phyloP scores from a whole-genome alignment of 2,797 vertebrate genomes.

The Crax fasciolata region DNA sequence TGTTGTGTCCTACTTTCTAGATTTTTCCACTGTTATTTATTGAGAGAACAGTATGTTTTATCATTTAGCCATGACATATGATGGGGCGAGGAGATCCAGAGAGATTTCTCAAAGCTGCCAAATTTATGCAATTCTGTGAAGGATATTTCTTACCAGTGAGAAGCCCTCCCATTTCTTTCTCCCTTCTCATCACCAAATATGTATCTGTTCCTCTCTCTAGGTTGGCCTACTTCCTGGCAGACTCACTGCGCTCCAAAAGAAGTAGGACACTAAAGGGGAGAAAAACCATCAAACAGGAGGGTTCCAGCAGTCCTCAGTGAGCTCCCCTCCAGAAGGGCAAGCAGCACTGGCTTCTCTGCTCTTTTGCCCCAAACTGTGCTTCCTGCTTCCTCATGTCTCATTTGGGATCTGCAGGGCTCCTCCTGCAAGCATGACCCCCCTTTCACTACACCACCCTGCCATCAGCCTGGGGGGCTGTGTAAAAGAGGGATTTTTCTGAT shows the following conservation, averaged over 20 bases:
- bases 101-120: constrained; percentile 63
- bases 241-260: background rate
- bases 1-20: constrained; percentile 5
- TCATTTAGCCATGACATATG: constrained; percentile 42
- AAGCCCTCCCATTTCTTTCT: constrained; percentile 54
- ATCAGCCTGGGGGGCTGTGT: background rate
- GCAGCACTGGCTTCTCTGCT: background rate
- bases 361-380: background rate
- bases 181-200: constrained; percentile 38
- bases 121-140: constrained; percentile 39
- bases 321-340: background rate
- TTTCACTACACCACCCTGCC: background rate
- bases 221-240: constrained; percentile 48
- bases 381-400: background rate
- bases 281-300: background rate
- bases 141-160: constrained; percentile 59
- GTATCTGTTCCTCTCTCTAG: constrained; percentile 33
- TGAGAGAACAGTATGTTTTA: constrained; percentile 1
- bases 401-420: background rate
- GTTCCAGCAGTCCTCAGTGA: background rate
- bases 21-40: constrained; percentile 6
- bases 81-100: constrained; percentile 47
- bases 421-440: rapidly evolving
- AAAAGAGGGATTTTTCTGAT: background rate
- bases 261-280: background rate